Evolutionary conservation across 1,140 invertebrate species (phyloP), one percentile per base, ranked within the genome.

Genomic region (Leptestheria dahalacensis): DNA sequence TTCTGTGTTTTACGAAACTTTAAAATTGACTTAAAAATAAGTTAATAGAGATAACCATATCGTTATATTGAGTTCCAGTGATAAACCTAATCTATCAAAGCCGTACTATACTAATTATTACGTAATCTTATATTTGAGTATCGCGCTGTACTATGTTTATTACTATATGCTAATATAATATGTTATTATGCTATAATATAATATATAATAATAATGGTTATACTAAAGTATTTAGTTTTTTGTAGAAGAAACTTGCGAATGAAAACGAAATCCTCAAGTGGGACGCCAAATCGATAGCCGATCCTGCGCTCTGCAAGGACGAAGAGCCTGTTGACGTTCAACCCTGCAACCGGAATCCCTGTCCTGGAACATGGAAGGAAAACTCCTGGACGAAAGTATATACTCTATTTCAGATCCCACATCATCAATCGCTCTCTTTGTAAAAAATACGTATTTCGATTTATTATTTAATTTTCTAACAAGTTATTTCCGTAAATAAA

Each of bases 301-400:
- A 75, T 3, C 77, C 79, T 0, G 70, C 70, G 1, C 70, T 76
- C 56, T 83, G 82, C 60, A 66, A 69, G n/a, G 54, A 61, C 24
- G 47, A 49, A 23, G 56, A 62, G 46, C 70, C 70, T 10, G 50
- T 56, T 6, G 60, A 63, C 24, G 64, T 50, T 12, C 49, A 63
- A 57, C 53, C 59, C 10, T 72, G 70, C 61, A 69, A 68, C 54
- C 21, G 61, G 3, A 23, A 62, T 6, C 64, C 66, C 0, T 72
- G 70, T 61, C 61, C 63, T 23, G 64, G 60, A n/a, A 50, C 64
- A 10, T 73, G 71, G 71, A 49, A 53, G 18, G 48, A 65, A n/a
- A 66, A 55, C n/a, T 49, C 59, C 9, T 71, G 68, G 70, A 62
- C 62, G 28, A 41, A 64, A 65, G 68, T 68, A 52, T 51, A n/a